phyloP scores from a whole-genome alignment of 1,140 invertebrate species.

The Plectrocnemia conspersa region DNA sequence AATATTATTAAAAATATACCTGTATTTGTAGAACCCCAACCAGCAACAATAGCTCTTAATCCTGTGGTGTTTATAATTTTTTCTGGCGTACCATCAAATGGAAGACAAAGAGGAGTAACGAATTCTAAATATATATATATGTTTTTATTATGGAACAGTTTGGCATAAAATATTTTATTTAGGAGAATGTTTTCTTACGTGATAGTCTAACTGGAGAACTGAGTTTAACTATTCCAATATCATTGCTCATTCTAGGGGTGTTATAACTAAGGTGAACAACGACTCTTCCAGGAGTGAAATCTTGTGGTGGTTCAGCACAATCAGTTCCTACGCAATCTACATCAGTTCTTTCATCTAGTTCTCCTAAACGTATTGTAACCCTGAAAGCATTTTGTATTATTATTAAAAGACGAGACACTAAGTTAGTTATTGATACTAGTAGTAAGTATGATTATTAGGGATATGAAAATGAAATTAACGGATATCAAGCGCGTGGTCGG shows the following conservation, averaged over 20 bases:
- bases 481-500: too few species aligned
- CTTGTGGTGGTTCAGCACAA: constrained; percentile 46
- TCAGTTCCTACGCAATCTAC: constrained; percentile 46
- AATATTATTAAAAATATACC: constrained; percentile 28
- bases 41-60: constrained; percentile 50
- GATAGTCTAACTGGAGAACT: constrained; percentile 12
- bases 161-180: not conserved
- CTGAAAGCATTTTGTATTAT: constrained; percentile 38
- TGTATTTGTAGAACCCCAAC: constrained; percentile 47
- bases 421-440: too few species aligned
- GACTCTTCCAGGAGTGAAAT: constrained; percentile 40
- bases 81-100: constrained; percentile 38
- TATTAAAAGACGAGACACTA: too few species aligned
- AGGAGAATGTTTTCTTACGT: constrained; percentile 14
- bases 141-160: not conserved
- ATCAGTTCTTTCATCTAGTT: constrained; percentile 45
- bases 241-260: constrained; percentile 41
- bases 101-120: constrained; percentile 53
- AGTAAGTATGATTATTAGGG: too few species aligned
- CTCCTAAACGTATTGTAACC: constrained; percentile 51
- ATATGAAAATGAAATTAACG: too few species aligned
- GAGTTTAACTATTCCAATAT: constrained; percentile 41
- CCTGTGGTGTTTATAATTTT: constrained; percentile 40
- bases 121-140: constrained; percentile 35
- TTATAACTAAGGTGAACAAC: constrained; percentile 46